A percentile compares a stretch with the other conserved stretches of the same genome.
phyloP scores from a whole-genome alignment of 2,113 vertebrate species.

The Embiotoca jacksoni region DNA sequence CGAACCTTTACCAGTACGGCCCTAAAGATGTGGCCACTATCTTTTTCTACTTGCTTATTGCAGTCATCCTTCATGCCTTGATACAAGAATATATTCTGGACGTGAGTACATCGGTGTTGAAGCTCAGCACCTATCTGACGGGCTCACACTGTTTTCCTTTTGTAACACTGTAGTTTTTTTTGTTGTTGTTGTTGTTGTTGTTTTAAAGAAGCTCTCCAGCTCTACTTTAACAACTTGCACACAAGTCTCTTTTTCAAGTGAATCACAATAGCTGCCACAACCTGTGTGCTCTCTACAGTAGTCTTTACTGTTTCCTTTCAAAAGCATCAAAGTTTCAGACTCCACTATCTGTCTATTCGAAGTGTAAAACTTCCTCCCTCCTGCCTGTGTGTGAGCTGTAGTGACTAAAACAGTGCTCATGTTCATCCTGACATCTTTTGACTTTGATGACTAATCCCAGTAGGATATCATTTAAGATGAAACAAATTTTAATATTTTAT shows the following conservation, averaged over 20 bases:
- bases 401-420: background rate
- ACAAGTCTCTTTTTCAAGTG: background rate
- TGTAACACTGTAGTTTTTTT: background rate
- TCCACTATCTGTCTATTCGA: background rate
- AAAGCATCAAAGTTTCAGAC: constrained; percentile 11
- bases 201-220: background rate
- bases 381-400: background rate
- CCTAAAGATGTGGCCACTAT: constrained; percentile 88
- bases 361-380: constrained; percentile 10
- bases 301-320: constrained; percentile 8
- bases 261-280: background rate
- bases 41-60: constrained; percentile 89
- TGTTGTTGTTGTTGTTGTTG: background rate
- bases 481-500: background rate
- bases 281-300: background rate
- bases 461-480: background rate
- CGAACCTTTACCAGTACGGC: constrained; percentile 86
- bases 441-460: constrained; percentile 18
- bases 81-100: constrained; percentile 89
- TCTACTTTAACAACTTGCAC: background rate
- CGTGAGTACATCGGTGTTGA: constrained; percentile 74
- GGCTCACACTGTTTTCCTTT: background rate
- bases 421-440: constrained; percentile 3
- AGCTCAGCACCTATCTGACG: background rate
- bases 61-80: constrained; percentile 88